Percentiles rank a stretch among this genome's conserved stretches.
These are phyloP conservation scores for Apotomis capreana DNA, from an alignment of 2,888 invertebrate genomes.

Conservation along the genomic window DNA sequence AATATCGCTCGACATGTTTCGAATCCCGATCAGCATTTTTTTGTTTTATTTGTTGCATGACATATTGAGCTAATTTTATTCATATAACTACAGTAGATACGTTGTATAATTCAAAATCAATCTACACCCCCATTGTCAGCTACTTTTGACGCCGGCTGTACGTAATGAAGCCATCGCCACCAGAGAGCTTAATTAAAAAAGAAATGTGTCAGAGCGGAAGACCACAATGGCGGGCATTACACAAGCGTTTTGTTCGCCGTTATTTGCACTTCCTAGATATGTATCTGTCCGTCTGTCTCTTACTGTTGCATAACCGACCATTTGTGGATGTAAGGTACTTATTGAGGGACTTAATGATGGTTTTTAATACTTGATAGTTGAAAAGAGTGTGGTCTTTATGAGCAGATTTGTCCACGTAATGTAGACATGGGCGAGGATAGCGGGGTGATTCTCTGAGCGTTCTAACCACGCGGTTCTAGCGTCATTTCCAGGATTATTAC, in stretches of 20 bases:
- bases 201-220: conserved; percentile 38
- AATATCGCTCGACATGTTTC: too few species aligned
- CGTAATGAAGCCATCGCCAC: neutral
- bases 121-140: too few species aligned
- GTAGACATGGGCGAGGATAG: too few species aligned
- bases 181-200: conserved; percentile 15
- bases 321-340: neutral
- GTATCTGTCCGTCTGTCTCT: conserved; percentile 32
- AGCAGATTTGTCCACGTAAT: neutral
- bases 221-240: conserved; percentile 30
- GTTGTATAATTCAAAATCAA: too few species aligned
- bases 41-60: too few species aligned
- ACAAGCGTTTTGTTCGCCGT: conserved; percentile 23
- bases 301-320: conserved; percentile 8
- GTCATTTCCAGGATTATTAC: too few species aligned
- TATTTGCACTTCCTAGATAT: conserved; percentile 40
- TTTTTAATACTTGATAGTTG: conserved; percentile 14
- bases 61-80: too few species aligned
- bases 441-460: too few species aligned
- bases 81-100: too few species aligned
- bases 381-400: neutral
- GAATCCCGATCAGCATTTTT: too few species aligned
- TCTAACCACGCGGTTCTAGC: too few species aligned
- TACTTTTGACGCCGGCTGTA: too few species aligned
- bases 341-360: conserved; percentile 16